Evolutionary conservation across 2,888 invertebrate genomes (phyloP).

Genomic region (Eurois occulta): DNA sequence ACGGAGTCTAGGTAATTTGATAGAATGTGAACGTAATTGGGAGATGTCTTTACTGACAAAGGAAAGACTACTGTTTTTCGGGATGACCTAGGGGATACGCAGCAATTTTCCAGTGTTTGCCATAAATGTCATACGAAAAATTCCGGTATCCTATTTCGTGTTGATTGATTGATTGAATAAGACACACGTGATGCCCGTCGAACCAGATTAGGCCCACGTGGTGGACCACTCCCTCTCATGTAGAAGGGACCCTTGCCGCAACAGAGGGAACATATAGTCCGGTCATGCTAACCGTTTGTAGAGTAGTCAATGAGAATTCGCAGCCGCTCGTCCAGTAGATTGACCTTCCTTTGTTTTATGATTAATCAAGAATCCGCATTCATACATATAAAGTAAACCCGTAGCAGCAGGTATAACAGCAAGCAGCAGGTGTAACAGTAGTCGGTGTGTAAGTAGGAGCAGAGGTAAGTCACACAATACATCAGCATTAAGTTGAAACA

Average conservation of each 20-base stretch:
- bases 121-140: not conserved
- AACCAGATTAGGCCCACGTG: not conserved
- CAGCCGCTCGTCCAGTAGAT: too few species aligned
- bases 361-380: not conserved
- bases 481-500: conserved; percentile 50
- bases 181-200: not conserved
- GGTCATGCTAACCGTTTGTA: not conserved
- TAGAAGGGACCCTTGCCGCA: not conserved
- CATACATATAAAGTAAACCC: not conserved
- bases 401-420: not conserved
- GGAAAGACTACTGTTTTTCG: not conserved
- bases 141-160: not conserved
- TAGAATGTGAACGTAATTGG: conserved; percentile 10
- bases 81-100: not conserved
- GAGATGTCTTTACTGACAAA: conserved; percentile 14
- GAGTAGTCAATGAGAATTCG: not conserved
- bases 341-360: not conserved
- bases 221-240: not conserved
- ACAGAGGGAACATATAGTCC: not conserved
- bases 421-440: not conserved
- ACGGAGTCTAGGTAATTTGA: conserved; percentile 26
- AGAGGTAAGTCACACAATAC: conserved; percentile 32
- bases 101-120: not conserved
- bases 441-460: not conserved
- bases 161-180: not conserved